phyloP scores from a whole-genome alignment of 2,113 vertebrate genomes.

The Nanorana parkeri region DNA sequence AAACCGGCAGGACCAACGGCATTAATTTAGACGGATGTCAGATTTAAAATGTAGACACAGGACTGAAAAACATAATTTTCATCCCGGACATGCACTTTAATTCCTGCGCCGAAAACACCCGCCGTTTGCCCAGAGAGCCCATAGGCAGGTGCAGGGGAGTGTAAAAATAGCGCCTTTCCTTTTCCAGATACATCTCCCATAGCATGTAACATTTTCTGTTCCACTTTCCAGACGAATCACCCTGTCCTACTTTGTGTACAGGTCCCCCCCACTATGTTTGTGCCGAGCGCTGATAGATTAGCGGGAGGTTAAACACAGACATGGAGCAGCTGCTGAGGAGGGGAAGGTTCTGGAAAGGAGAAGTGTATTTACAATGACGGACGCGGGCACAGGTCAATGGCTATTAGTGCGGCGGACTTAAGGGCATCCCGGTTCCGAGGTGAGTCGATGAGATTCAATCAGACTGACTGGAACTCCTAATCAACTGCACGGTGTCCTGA shows the following conservation, averaged over 20 bases:
- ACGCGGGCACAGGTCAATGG: neutral
- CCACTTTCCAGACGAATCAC: too few species aligned
- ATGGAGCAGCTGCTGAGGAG: neutral
- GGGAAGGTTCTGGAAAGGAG: constrained; percentile 5
- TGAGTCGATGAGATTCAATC: constrained; percentile 34
- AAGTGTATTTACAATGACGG: constrained; percentile 16
- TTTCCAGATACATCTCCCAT: neutral
- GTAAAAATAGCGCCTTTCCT: neutral
- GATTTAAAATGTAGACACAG: too few species aligned
- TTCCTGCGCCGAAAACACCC: too few species aligned
- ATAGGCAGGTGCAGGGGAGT: too few species aligned
- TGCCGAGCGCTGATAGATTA: neutral
- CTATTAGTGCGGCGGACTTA: constrained; percentile 18
- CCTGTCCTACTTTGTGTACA: neutral
- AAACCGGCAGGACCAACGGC: too few species aligned
- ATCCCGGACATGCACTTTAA: too few species aligned
- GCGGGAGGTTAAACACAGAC: neutral
- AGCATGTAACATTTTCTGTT: neutral
- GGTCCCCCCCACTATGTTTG: neutral
- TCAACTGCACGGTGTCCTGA: constrained; percentile 20
- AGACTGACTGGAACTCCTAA: constrained; percentile 5
- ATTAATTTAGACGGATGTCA: too few species aligned
- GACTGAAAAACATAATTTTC: too few species aligned
- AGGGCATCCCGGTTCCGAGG: constrained; percentile 6
- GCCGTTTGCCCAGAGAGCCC: too few species aligned